Base-by-base conservation (phyloP, 2,797 vertebrate genomes). In the Takifugu rubripes region DNA sequence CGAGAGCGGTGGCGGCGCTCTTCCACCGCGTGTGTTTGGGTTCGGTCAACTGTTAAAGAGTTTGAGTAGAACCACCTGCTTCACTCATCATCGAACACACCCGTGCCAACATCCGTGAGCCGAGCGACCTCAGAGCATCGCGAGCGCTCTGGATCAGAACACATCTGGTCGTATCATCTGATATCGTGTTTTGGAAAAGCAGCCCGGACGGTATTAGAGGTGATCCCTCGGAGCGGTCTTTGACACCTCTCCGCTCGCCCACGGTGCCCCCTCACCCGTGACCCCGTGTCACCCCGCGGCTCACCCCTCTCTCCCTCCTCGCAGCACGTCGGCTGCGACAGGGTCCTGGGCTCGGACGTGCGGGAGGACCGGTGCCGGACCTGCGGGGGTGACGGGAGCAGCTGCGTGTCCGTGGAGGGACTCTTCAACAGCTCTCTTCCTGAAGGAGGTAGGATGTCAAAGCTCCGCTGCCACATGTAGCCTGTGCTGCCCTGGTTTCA, bases 261-360 rank as follows among this genome's bases (percentile, higher is more conserved):
- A 67, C 69, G 54, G 65, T 74, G 77, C 59, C 75, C 74, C 64
- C 71, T 77, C 52, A 72, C 70, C 71, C 29, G 0, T 77, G 77
- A 79, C 67, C 79, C 70, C 0, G 14, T 36, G 25, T 59, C 61
- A 81, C 79, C 64, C 76, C 36, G 12, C 36, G 9, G 9, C 36
- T 14, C 36, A 12, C 36, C 36, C 36, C 36, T 40, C 36, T 40
- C 36, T 64, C 77, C 51, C 55, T 60, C 50, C 72, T 44, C 16
- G 54, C 84, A 98, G 97, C 96, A 99, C 0, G 96, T 99, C 48
- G 97, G 97, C 72, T 99, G 97, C 0, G 96, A 99, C 83, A 93
- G 95, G 8, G 88, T 97, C 67, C 91, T 99, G 46, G 93, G 94
- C 80, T 98, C 96, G 0, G 96, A 97, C 31, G 84, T 93, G 1